Percentiles rank a stretch among this genome's conserved stretches.
phyloP scores from a whole-genome alignment of 2,113 vertebrate species.

The Oreotrochilus melanogaster region DNA sequence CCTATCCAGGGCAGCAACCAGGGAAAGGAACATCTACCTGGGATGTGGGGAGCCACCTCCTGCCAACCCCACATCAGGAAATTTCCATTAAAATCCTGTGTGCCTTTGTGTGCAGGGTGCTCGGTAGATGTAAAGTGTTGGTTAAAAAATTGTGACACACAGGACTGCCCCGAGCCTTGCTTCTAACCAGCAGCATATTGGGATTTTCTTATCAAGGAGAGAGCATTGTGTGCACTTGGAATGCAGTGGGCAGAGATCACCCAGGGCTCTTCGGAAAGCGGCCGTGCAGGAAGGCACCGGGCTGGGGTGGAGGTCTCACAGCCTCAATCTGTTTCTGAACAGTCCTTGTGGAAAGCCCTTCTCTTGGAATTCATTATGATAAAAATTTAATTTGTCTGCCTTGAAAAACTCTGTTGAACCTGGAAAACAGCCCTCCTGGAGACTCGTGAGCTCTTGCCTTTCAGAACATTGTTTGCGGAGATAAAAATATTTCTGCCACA shows the following conservation, averaged over 20 bases:
- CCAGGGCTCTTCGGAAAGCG: not conserved
- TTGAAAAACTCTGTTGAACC: constrained; percentile 28
- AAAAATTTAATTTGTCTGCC: not conserved
- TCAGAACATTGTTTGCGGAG: constrained; percentile 49
- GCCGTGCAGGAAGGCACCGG: not conserved
- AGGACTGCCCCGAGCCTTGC: not conserved
- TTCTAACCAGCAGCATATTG: not conserved
- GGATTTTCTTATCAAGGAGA: not conserved
- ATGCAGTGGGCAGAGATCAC: not conserved
- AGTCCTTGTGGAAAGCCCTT: not conserved
- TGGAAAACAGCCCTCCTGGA: constrained; percentile 32
- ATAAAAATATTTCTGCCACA: constrained; percentile 73
- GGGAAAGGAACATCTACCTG: not conserved
- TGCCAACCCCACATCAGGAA: too few species aligned
- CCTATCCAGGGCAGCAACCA: not conserved
- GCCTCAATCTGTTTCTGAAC: not conserved
- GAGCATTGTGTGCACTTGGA: not conserved
- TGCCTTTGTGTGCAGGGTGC: too few species aligned
- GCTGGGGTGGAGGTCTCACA: not conserved
- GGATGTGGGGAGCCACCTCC: not conserved
- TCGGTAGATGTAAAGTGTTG: not conserved
- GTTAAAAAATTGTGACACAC: not conserved
- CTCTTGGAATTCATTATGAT: not conserved
- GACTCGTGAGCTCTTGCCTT: not conserved
- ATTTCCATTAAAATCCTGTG: rapidly evolving